Percentiles rank a stretch among this genome's conserved stretches.
phyloP scores from a whole-genome alignment of 2,113 vertebrate species.

The Lepisosteus oculatus region DNA sequence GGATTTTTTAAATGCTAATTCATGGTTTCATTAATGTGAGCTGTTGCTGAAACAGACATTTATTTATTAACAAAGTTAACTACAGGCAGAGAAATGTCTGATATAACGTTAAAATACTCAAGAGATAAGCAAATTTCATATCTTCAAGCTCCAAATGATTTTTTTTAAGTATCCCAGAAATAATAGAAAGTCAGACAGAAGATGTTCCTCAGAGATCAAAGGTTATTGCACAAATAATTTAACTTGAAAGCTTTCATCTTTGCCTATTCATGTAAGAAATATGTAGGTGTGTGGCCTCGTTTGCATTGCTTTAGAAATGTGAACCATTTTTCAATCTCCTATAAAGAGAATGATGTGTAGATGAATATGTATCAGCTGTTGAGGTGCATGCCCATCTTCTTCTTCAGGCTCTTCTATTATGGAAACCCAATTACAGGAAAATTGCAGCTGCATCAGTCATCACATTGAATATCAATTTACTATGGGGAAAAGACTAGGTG shows the following conservation, averaged over 20 bases:
- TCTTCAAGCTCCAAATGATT: no score
- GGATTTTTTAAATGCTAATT: no score
- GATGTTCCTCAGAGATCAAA: constrained; percentile 10
- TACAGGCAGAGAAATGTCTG: no score
- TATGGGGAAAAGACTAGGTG: not conserved
- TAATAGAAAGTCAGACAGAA: constrained; percentile 5
- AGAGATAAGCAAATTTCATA: no score
- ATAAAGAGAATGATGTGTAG: not conserved
- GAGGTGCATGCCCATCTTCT: not conserved
- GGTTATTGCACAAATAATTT: not conserved
- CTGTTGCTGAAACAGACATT: no score
- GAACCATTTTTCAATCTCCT: not conserved
- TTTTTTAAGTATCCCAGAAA: not conserved
- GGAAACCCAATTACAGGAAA: constrained; percentile 12
- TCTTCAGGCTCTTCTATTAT: constrained; percentile 5
- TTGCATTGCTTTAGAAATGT: constrained; percentile 2
- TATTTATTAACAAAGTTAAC: no score
- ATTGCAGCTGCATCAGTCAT: constrained; percentile 3
- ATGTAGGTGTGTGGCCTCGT: not conserved
- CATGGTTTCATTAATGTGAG: no score
- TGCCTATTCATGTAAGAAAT: not conserved
- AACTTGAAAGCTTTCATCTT: constrained; percentile 4
- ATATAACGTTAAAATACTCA: no score
- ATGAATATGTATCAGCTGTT: constrained; percentile 16
- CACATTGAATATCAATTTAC: constrained; percentile 2